phyloP scores from a whole-genome alignment of 2,797 vertebrate species.

The Protosalanx chinensis region DNA sequence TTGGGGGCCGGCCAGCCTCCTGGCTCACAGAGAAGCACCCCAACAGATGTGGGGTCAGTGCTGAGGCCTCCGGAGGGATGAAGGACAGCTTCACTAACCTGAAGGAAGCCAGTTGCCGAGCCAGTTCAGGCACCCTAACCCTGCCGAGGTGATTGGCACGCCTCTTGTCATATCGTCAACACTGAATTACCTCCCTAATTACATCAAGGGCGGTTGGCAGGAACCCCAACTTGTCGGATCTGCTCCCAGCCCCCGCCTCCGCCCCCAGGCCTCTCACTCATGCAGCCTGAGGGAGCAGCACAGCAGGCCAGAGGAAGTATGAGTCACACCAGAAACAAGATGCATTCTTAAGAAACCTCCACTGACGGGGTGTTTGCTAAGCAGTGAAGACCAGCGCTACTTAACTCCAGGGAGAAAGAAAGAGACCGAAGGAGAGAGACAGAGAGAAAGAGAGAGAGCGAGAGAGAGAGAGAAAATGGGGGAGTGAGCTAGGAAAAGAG shows the following conservation, averaged over 20 bases:
- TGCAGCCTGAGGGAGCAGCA: constrained; percentile 72
- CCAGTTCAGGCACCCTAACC: not conserved
- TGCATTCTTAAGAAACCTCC: constrained; percentile 75
- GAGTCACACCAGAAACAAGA: constrained; percentile 80
- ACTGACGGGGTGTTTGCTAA: constrained; percentile 73
- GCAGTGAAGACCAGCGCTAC: constrained; percentile 59
- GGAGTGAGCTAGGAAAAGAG: constrained; percentile 13
- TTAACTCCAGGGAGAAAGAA: constrained; percentile 13
- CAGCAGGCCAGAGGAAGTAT: constrained; percentile 78
- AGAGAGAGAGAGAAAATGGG: constrained; percentile 10
- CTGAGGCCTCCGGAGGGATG: not conserved
- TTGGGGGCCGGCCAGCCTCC: not conserved
- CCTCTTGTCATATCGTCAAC: constrained; percentile 38
- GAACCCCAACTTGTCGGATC: constrained; percentile 19
- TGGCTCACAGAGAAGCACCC: too few species aligned
- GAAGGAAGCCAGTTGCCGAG: constrained; percentile 25
- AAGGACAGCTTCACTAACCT: constrained; percentile 42
- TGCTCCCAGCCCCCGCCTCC: constrained; percentile 53
- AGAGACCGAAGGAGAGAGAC: constrained; percentile 40
- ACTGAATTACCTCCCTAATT: constrained; percentile 56
- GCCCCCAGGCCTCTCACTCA: constrained; percentile 69
- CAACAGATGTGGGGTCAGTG: constrained; percentile 42
- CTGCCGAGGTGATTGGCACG: constrained; percentile 30
- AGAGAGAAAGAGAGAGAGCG: constrained; percentile 11
- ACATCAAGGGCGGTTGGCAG: constrained; percentile 55